Evolutionary conservation across 92 coral and sea anemone genomes (phyloP).

Genomic region (Isaurus tuberculatus): DNA sequence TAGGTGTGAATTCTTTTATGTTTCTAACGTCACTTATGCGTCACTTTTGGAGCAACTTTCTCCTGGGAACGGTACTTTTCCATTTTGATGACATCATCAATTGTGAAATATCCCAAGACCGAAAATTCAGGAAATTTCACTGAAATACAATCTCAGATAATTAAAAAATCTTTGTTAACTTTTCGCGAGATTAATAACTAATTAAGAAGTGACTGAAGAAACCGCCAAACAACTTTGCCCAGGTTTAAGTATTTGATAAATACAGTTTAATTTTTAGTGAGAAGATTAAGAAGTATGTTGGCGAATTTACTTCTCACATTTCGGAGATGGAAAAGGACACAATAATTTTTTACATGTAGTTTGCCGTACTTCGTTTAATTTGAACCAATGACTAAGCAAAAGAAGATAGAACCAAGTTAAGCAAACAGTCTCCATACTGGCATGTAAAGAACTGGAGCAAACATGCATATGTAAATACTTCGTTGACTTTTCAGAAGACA

Average conservation of each 20-base stretch:
- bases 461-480: constrained; percentile 77
- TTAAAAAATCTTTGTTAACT: constrained; percentile 97
- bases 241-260: constrained; percentile 70
- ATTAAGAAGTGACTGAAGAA: constrained; percentile 93
- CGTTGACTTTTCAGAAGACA: constrained; percentile 43
- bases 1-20: constrained; percentile 33
- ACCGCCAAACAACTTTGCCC: constrained; percentile 78
- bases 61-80: background rate
- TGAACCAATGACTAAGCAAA: background rate
- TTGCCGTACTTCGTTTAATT: background rate
- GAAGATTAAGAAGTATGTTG: constrained; percentile 55
- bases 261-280: constrained; percentile 54
- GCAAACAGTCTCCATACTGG: constrained; percentile 67
- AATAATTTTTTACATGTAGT: background rate
- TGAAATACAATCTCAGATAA: constrained; percentile 84
- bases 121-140: constrained; percentile 53
- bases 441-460: constrained; percentile 69
- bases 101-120: constrained; percentile 4
- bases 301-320: constrained; percentile 11
- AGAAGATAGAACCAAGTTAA: constrained; percentile 49
- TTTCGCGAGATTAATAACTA: constrained; percentile 93
- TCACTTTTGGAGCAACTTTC: constrained; percentile 23
- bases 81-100: constrained; percentile 28
- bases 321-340: background rate
- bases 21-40: constrained; percentile 35